These are phyloP conservation scores for Portunus trituberculatus DNA, from an alignment of 1,140 invertebrate genomes.

Conservation along the genomic window DNA sequence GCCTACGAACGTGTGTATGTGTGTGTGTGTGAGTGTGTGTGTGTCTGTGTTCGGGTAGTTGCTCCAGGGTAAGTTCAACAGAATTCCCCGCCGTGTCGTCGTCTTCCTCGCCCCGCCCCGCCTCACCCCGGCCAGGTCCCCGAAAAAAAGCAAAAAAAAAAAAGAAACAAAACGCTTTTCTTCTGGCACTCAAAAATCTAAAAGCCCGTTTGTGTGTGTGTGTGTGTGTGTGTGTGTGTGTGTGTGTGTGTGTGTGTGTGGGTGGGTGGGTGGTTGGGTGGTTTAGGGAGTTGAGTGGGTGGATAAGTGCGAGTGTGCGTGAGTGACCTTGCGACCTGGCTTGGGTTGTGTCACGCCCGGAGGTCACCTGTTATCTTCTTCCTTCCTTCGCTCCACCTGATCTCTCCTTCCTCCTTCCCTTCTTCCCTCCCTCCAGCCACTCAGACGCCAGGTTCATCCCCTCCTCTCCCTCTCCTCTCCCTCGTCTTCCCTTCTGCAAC, in stretches of 20 bases:
- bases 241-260: not conserved
- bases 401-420: not conserved
- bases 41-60: not conserved
- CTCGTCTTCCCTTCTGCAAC: not conserved
- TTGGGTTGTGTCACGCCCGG: not conserved
- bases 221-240: not conserved
- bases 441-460: not conserved
- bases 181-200: no score
- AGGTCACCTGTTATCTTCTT: not conserved
- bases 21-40: constrained; percentile 52
- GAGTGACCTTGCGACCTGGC: not conserved
- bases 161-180: no score
- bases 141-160: not conserved
- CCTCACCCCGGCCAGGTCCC: not conserved
- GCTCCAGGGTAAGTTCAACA: not conserved
- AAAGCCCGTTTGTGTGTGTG: not conserved
- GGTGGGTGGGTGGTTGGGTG: not conserved
- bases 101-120: not conserved
- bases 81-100: not conserved
- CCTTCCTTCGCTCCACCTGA: not conserved
- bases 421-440: not conserved
- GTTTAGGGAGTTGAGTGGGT: no score
- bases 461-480: not conserved
- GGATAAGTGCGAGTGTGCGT: not conserved
- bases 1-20: constrained; percentile 30